Conservation (phyloP, 2,797 vertebrate species). For the Pseudochirops cupreus region DNA sequence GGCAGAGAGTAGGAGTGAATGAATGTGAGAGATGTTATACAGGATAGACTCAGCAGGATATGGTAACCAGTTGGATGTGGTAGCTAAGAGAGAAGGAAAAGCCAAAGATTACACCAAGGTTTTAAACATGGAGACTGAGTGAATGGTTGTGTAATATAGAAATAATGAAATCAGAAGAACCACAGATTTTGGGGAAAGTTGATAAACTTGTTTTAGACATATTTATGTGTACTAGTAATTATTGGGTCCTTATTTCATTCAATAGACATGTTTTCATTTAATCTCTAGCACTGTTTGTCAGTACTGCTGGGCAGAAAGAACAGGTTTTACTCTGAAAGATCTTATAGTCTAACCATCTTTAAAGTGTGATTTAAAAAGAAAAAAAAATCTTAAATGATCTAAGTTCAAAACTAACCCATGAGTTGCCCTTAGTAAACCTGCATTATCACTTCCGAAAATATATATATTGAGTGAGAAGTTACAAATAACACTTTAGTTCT, state of each 20-base stretch:
- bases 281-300: neutral
- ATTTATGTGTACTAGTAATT: neutral
- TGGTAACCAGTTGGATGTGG: neutral
- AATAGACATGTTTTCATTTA: neutral
- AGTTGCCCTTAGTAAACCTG: neutral
- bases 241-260: neutral
- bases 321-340: neutral
- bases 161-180: neutral
- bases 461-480: neutral
- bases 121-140: neutral
- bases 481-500: neutral
- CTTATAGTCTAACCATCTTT: neutral
- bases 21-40: neutral
- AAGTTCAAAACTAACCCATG: neutral
- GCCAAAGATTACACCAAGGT: neutral
- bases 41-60: neutral
- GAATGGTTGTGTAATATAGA: neutral
- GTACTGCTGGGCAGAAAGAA: neutral
- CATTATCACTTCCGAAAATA: neutral
- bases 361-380: neutral
- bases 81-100: neutral
- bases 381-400: neutral
- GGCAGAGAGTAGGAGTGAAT: neutral
- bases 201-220: neutral
- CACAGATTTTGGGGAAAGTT: neutral